A percentile compares a stretch with the other conserved stretches of the same genome.
phyloP scores from a whole-genome alignment of 2,888 invertebrate genomes.

The Agrochola litura region DNA sequence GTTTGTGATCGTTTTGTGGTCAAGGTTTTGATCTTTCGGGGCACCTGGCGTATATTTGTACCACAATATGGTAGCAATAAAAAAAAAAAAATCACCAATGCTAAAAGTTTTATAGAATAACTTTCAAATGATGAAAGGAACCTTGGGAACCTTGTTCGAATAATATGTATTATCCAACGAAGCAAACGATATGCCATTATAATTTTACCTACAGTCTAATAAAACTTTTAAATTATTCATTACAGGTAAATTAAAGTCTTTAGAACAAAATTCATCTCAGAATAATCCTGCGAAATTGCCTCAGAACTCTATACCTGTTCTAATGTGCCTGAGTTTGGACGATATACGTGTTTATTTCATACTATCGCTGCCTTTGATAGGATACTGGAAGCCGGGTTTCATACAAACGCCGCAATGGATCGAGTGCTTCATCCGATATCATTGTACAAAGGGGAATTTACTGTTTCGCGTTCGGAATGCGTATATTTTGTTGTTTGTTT shows the following conservation, averaged over 20 bases:
- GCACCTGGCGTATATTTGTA: not conserved
- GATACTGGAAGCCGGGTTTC: conserved; percentile 27
- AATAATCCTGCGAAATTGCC: conserved; percentile 30
- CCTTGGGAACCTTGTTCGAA: not conserved
- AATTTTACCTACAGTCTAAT: not conserved
- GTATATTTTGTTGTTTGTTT: conserved; percentile 18
- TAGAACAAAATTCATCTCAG: not conserved
- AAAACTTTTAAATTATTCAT: conserved; percentile 22
- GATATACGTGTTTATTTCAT: conserved; percentile 20
- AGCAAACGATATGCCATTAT: not conserved
- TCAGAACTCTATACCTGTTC: conserved; percentile 18
- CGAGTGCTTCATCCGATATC: conserved; percentile 26
- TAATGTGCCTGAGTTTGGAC: conserved; percentile 15
- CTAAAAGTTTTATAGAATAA: not conserved
- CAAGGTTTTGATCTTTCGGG: not conserved
- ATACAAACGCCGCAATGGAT: conserved; percentile 27
- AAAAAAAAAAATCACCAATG: not conserved
- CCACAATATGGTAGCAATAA: not conserved
- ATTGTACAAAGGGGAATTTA: conserved; percentile 25
- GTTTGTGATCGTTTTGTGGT: not conserved
- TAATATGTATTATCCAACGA: not conserved
- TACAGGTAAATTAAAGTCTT: not conserved
- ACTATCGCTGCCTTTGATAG: conserved; percentile 41
- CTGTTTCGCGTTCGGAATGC: conserved; percentile 4
- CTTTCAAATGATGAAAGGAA: not conserved